Evolutionary conservation across 2,888 invertebrate species (phyloP).

Genomic region (Agrypnus murinus): DNA sequence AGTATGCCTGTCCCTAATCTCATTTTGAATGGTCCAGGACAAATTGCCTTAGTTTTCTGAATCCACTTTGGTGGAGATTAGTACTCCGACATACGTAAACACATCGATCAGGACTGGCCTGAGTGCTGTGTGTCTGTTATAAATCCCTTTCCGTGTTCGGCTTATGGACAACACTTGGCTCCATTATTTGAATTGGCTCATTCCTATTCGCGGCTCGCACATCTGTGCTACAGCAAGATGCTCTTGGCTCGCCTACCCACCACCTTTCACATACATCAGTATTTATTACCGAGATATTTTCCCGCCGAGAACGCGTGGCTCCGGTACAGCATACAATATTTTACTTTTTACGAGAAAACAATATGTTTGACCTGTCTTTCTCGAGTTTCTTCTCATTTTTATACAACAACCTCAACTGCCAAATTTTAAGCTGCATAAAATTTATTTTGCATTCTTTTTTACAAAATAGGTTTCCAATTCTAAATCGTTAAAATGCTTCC

Average conservation of each 20-base stretch:
- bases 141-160: slow-evolving; percentile 51
- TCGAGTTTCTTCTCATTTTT: slow-evolving; percentile 40
- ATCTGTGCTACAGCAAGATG: slow-evolving; percentile 50
- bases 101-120: slow-evolving; percentile 42
- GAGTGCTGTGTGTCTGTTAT: slow-evolving; percentile 42
- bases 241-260: slow-evolving; percentile 43
- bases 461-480: slow-evolving; percentile 12
- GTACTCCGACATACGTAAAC: slow-evolving; percentile 42
- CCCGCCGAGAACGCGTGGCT: slow-evolving; percentile 47
- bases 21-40: slow-evolving; percentile 26
- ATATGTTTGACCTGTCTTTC: slow-evolving; percentile 47
- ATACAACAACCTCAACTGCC: slow-evolving; percentile 33
- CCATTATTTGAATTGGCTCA: slow-evolving; percentile 56
- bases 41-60: slow-evolving; percentile 37
- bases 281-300: slow-evolving; percentile 53
- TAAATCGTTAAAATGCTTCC: neutral
- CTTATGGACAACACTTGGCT: slow-evolving; percentile 55
- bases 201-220: slow-evolving; percentile 54
- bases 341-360: slow-evolving; percentile 51
- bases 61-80: slow-evolving; percentile 32
- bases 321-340: slow-evolving; percentile 47
- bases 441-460: slow-evolving; percentile 23
- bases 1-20: slow-evolving; percentile 23
- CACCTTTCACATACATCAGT: slow-evolving; percentile 52
- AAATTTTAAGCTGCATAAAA: slow-evolving; percentile 37